These are phyloP conservation scores for Litocranius walleri DNA, from an alignment of 2,113 vertebrate species.

Conservation along the genomic window DNA sequence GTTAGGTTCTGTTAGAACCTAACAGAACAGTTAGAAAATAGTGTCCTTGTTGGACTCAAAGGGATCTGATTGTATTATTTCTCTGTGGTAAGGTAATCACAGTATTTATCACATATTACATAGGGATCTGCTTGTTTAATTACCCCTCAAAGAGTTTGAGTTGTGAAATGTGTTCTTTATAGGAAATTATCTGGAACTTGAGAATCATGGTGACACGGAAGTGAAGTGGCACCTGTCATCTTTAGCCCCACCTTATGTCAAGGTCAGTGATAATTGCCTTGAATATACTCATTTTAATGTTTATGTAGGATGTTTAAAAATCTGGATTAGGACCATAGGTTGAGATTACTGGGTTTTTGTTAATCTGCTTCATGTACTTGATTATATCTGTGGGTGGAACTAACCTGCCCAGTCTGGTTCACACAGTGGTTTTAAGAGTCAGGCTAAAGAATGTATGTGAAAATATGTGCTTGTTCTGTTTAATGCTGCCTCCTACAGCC, in stretches of 20 bases:
- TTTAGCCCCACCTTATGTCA: slow-evolving; percentile 93
- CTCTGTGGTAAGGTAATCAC: neutral
- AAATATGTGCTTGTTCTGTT: neutral
- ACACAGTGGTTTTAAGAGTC: neutral
- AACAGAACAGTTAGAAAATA: neutral
- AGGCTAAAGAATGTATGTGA: neutral
- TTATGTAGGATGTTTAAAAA: neutral
- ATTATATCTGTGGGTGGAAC: neutral
- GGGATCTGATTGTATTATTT: neutral
- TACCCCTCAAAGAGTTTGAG: neutral
- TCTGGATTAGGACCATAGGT: neutral
- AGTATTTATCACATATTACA: neutral
- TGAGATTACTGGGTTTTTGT: neutral
- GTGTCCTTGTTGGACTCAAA: neutral
- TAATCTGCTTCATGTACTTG: neutral
- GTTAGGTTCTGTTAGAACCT: neutral
- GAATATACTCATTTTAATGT: neutral
- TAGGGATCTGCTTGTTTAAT: neutral
- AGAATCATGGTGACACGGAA: slow-evolving; percentile 85
- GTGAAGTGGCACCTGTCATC: slow-evolving; percentile 93
- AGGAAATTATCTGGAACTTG: slow-evolving; percentile 88
- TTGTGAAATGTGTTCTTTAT: slow-evolving; percentile 41
- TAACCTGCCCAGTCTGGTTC: neutral
- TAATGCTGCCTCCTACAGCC: neutral
- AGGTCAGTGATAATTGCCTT: slow-evolving; percentile 81